Conservation (phyloP, 2,113 vertebrate genomes). For the Lampris megalopsis region DNA sequence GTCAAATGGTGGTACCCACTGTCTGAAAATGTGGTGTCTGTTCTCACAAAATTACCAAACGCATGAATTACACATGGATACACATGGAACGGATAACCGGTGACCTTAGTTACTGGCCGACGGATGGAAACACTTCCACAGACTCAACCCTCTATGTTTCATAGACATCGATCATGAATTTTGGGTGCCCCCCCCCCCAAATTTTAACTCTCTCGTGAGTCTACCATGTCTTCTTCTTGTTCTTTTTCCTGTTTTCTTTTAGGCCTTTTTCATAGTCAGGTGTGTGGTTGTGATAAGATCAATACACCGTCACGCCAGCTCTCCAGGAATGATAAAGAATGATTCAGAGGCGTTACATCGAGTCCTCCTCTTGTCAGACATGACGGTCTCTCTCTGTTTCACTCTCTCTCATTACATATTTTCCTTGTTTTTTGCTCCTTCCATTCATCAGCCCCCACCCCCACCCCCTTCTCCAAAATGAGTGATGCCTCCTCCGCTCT, state of each 20-base stretch:
- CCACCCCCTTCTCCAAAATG: not conserved
- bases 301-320: too few species aligned
- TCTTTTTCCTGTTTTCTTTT: not conserved
- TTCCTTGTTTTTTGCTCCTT: not conserved
- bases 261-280: not conserved
- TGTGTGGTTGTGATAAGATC: not conserved
- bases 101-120: too few species aligned
- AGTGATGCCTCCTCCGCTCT: constrained; percentile 1
- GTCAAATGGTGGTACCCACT: too few species aligned
- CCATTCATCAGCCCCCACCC: not conserved
- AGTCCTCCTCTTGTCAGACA: not conserved
- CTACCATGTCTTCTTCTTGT: not conserved
- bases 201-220: not conserved
- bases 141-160: too few species aligned
- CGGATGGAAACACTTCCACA: too few species aligned
- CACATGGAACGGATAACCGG: too few species aligned
- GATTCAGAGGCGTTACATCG: not conserved
- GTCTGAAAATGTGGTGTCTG: too few species aligned
- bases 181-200: not conserved
- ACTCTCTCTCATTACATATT: not conserved
- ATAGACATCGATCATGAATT: too few species aligned
- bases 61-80: too few species aligned
- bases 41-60: too few species aligned
- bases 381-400: not conserved
- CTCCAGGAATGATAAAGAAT: not conserved